A percentile compares a stretch with the other conserved stretches of the same genome.
Evolutionary conservation across 2,888 invertebrate genomes (phyloP).

Genomic region (Agriotes lineatus): DNA sequence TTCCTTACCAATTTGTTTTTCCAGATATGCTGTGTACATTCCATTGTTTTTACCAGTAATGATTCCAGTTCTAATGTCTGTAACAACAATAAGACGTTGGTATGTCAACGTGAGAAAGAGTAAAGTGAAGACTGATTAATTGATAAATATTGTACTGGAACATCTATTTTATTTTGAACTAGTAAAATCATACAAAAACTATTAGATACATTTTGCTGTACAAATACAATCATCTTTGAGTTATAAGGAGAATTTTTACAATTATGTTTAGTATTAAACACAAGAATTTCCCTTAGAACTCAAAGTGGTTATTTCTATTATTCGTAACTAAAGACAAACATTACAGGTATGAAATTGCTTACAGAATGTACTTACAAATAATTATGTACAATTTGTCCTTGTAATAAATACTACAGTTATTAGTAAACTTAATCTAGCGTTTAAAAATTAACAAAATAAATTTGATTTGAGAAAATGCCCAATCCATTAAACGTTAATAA

Average conservation of each 20-base stretch:
- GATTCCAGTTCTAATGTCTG: slow-evolving; percentile 88
- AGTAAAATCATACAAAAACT: slow-evolving; percentile 1
- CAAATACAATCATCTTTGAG: not conserved
- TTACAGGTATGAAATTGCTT: no score
- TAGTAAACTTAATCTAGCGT: no score
- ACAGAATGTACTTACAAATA: slow-evolving; percentile 3
- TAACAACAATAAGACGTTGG: slow-evolving; percentile 63
- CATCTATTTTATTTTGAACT: slow-evolving; percentile 3
- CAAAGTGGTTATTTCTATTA: no score
- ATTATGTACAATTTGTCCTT: slow-evolving; percentile 6
- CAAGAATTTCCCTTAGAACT: not conserved
- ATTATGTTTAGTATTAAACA: not conserved
- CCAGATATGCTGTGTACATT: slow-evolving; percentile 96
- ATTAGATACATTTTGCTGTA: slow-evolving; percentile 2
- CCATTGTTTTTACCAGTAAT: slow-evolving; percentile 96
- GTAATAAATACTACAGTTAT: not conserved
- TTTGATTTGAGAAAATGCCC: no score
- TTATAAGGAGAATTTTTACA: slow-evolving; percentile 5
- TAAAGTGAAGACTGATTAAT: not conserved
- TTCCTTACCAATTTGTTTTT: slow-evolving; percentile 49
- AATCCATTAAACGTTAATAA: no score
- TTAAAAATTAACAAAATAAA: no score
- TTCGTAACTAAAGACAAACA: no score
- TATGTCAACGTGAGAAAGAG: not conserved
- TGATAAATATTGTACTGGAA: not conserved